Evolutionary conservation across 2,113 vertebrate species (phyloP).

Genomic region (Cygnus atratus): DNA sequence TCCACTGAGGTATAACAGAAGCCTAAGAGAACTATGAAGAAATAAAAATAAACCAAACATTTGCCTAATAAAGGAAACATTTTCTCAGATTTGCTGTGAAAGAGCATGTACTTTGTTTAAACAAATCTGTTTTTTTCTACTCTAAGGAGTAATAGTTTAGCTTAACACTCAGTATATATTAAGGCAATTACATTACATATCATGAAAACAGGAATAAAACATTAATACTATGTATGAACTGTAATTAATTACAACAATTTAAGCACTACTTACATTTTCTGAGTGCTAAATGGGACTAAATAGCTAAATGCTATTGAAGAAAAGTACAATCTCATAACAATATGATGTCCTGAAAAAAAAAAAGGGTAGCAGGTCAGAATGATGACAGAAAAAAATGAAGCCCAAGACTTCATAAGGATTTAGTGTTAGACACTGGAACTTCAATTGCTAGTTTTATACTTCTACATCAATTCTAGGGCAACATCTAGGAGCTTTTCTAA

Average conservation of each 20-base stretch:
- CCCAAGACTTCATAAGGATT: fast-evolving
- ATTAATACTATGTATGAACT: not conserved
- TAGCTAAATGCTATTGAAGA: not conserved
- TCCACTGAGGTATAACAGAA: not conserved
- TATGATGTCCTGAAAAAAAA: not conserved
- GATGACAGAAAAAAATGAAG: not conserved
- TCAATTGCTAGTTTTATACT: not conserved
- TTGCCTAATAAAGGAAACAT: not conserved
- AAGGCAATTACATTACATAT: not conserved
- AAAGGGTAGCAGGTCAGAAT: not conserved
- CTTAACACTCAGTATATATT: not conserved
- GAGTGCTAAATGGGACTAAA: not conserved
- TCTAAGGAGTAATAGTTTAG: not conserved
- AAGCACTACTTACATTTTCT: not conserved
- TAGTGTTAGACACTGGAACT: not conserved
- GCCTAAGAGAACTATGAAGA: not conserved
- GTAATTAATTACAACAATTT: not conserved
- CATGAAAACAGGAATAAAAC: not conserved
- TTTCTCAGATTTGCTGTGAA: not conserved
- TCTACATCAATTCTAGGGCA: not conserved
- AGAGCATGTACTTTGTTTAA: not conserved
- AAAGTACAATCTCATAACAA: not conserved
- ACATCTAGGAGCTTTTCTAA: not conserved
- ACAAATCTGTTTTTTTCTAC: not conserved
- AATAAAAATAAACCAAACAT: not conserved